Conservation (phyloP, 1,140 invertebrate species). For the Drosophila biarmipes region DNA sequence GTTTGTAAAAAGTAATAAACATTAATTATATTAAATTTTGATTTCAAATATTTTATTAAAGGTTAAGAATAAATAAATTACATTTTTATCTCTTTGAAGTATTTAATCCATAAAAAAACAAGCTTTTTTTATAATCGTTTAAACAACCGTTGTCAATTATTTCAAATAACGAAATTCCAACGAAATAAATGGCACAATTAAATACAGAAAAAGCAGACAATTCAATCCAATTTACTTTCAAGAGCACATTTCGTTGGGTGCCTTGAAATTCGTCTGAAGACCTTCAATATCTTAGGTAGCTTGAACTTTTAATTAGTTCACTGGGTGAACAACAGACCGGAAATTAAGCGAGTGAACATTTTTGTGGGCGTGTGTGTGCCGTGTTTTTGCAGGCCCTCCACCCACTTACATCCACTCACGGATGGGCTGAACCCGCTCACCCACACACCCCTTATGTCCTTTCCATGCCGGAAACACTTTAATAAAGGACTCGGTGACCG, state of each 20-base stretch:
- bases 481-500: constrained; percentile 35
- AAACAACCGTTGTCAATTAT: no score
- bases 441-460: constrained; percentile 21
- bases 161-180: background rate
- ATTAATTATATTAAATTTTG: no score
- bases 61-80: no score
- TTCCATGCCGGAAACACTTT: constrained; percentile 50
- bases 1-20: no score
- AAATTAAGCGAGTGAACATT: constrained; percentile 74
- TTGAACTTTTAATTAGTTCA: constrained; percentile 81
- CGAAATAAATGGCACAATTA: background rate
- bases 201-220: background rate
- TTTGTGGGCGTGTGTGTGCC: constrained; percentile 26
- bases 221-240: constrained; percentile 3
- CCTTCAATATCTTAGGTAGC: constrained; percentile 62
- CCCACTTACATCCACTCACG: constrained; percentile 18
- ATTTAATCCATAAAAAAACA: no score
- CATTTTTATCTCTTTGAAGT: no score
- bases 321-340: constrained; percentile 71
- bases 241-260: constrained; percentile 28
- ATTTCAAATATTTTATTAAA: no score
- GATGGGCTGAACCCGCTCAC: background rate
- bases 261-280: constrained; percentile 41
- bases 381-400: constrained; percentile 29
- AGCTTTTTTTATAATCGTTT: background rate